Evolutionary conservation across 64 coral and sea anemone species (phyloP), one percentile per base, ranked within the genome.

Genomic region (Actinia equina): DNA sequence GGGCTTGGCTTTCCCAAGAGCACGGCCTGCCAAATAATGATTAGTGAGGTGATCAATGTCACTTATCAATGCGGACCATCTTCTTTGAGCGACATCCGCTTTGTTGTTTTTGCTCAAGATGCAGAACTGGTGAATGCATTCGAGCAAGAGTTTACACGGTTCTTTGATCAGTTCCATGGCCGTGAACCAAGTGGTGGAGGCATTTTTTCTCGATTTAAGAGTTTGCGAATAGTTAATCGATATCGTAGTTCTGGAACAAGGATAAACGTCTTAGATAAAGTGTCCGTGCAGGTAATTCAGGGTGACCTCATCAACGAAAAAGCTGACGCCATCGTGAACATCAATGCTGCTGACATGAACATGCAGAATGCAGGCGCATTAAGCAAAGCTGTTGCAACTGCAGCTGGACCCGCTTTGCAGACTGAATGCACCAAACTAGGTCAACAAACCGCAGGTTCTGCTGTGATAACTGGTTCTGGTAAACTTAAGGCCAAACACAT

Each of bases 251-350:
- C 62, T 23, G 41, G 25, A 41, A 41, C 25, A 74, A 74, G 4
- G 13, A 41, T 7, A 12, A 74, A n/a, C 2, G 26, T 26, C 22
- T 74, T 37, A 9, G 78, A 44, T 7, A 46, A 79, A 17, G 44
- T 81, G 6, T 44, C 45, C 0, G 78, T 81, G 17, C 0, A 86
- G 45, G 46, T 92, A 43, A 23, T 92, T 77, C 83, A 79, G 18
- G 94, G 88, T 52, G 94, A 96, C 67, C 79, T 96, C 19, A 87
- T 87, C 17, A 18, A 85, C 17, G 94, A 96, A 64, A 57, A 19
- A 37, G 85, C 88, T 54, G 94, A 96, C 71, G 94, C 91, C 22
- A 90, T 96, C 62, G 82, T 96, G 7, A 96, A 96, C 23, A 83
- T 96, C 12, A 93, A 60, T 53, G 76, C 91, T 45, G 59, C 78